Base-by-base conservation (phyloP, 2,888 invertebrate species). In the Caenorhabditis parvicauda region DNA sequence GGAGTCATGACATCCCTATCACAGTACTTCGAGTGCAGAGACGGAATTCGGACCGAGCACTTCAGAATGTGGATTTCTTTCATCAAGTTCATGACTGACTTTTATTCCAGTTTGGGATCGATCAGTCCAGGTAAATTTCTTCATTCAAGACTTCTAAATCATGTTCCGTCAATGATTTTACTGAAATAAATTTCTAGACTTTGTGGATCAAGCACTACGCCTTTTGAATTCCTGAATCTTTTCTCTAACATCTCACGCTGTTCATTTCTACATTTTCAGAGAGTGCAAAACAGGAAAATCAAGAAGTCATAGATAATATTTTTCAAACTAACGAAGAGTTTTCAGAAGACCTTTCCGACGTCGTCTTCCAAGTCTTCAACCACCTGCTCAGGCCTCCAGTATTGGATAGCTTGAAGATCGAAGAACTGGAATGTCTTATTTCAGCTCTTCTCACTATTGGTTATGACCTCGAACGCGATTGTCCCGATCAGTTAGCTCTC, bases 401-500 rank as follows among this genome's bases (percentile, higher is more conserved):
- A 22, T 58, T 79, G 24, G 79, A 79, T 7, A 60, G 67, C 14
- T 59, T 80, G 17, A 81, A 79, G 46, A 80, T 80, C 59, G 80
- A 80, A 67, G 80, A 80, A 50, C 60, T 79, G 44, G 79, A 80
- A 59, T 72, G 71, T 45, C 67, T 80, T 35, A 80, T 80, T 51
- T 67, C 74, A 5, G 64, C 71, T 28, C 65, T 80, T 14, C 67
- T 80, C 44, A 64, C 64, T 14, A 71, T 79, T 28, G 80, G 80
- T 17, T 81, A 75, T 47, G 80, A 81, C 49, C 61, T 80, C 24
- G 80, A 81, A 52, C 62, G 80, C 28, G 70, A 79, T 43, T 76
- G 75, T 53, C 80, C 80, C 5, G 75, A 76, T 53, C 64, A 70
- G 39, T 54, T 80, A 51, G 70, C 74, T 5, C 45, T 66, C n/a